Conservation (phyloP, 2,888 invertebrate genomes). For the Melipona beecheii region DNA sequence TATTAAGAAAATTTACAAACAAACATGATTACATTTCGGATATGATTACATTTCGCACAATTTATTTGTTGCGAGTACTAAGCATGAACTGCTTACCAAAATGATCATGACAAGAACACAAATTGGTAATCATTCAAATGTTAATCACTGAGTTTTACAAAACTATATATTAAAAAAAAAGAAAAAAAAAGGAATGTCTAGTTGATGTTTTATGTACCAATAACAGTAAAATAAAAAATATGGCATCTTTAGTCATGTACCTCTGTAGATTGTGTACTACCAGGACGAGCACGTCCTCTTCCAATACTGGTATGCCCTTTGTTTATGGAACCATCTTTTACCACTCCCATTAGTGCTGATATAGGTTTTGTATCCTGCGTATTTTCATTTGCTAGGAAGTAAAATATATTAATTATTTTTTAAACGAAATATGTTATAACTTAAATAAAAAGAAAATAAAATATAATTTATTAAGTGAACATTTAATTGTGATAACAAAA, state of each 20-base stretch:
- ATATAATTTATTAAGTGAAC: background rate
- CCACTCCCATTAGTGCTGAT: constrained; percentile 66
- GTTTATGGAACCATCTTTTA: constrained; percentile 71
- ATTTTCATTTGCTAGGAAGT: constrained; percentile 67
- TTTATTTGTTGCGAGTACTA: background rate
- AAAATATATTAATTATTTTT: constrained; percentile 5
- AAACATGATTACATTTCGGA: background rate
- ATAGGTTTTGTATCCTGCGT: constrained; percentile 70
- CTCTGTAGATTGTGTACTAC: constrained; percentile 78
- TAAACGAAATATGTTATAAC: background rate
- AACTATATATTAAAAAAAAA: background rate
- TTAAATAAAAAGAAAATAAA: background rate
- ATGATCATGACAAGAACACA: background rate
- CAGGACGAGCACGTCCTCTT: constrained; percentile 74
- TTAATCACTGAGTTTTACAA: background rate
- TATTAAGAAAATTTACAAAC: background rate
- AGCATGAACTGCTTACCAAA: constrained; percentile 22
- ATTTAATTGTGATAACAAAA: background rate
- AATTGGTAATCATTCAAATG: background rate
- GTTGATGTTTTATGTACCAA: background rate
- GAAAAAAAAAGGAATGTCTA: background rate
- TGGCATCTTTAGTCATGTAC: constrained; percentile 76
- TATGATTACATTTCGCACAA: background rate
- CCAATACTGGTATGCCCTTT: constrained; percentile 67
- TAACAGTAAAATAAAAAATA: constrained; percentile 29